A percentile compares a stretch with the other conserved stretches of the same genome.
phyloP scores from a whole-genome alignment of 1,140 invertebrate species.

The Mactra quadrangularis region DNA sequence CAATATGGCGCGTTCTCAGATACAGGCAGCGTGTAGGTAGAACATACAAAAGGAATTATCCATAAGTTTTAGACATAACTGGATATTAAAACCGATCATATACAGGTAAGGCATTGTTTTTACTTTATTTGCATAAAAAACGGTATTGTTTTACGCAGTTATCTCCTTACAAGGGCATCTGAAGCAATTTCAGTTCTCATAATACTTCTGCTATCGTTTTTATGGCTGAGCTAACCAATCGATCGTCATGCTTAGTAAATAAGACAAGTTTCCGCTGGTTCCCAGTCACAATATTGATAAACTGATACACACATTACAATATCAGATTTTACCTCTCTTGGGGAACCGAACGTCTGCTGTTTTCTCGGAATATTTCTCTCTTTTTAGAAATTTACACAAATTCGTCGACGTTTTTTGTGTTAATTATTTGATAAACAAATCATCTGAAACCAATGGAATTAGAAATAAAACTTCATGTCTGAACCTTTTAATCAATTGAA shows the following conservation, averaged over 20 bases:
- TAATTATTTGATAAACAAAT: no score
- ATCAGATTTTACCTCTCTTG: neutral
- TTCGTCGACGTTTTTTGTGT: no score
- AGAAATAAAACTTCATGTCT: no score
- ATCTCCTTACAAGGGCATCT: no score
- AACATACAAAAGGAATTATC: neutral
- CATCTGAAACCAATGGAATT: no score
- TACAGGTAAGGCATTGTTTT: conserved; percentile 6
- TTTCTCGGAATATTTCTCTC: neutral
- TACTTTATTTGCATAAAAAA: no score
- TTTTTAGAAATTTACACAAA: no score
- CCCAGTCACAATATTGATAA: conserved; percentile 33
- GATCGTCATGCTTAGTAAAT: conserved; percentile 18
- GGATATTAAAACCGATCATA: neutral
- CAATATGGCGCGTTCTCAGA: conserved; percentile 19
- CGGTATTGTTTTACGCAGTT: neutral
- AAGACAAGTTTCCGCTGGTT: conserved; percentile 12
- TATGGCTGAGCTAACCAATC: neutral
- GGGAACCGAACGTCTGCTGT: neutral
- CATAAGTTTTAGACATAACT: neutral
- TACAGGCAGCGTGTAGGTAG: neutral
- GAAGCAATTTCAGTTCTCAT: neutral
- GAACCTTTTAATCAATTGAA: no score
- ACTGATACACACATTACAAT: neutral
- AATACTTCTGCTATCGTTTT: no score